Percentiles rank a stretch among this genome's conserved stretches.
Evolutionary conservation across 2,113 vertebrate species (phyloP).

Genomic region (Spheniscus mendiculus): DNA sequence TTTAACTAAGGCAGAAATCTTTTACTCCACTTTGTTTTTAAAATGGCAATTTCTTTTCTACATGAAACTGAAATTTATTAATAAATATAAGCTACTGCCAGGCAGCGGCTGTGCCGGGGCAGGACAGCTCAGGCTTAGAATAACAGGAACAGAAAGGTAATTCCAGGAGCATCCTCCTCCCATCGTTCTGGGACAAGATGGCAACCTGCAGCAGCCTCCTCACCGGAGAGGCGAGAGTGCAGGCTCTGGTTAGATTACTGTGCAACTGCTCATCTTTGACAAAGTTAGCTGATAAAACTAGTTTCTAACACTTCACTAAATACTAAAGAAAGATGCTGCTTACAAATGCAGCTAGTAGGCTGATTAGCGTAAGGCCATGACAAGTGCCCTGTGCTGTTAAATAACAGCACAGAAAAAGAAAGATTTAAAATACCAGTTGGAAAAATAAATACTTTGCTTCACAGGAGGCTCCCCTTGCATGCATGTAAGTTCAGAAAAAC

Average conservation of each 20-base stretch:
- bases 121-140: neutral
- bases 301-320: neutral
- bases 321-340: neutral
- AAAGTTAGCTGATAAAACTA: neutral
- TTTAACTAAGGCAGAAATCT: neutral
- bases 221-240: fast-evolving
- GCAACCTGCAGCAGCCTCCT: neutral
- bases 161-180: neutral
- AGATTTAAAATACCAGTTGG: neutral
- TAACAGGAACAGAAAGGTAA: neutral
- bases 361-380: neutral
- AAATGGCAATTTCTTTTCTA: neutral
- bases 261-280: neutral
- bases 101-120: neutral
- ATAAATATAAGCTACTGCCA: neutral
- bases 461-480: neutral
- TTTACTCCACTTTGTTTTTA: neutral
- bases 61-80: neutral
- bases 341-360: neutral
- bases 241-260: neutral
- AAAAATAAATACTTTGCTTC: constrained; percentile 1
- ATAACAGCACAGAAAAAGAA: neutral
- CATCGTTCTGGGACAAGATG: neutral
- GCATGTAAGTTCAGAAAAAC: neutral
- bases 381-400: neutral